phyloP scores from a whole-genome alignment of 2,113 vertebrate genomes.

The Festucalex cinctus region DNA sequence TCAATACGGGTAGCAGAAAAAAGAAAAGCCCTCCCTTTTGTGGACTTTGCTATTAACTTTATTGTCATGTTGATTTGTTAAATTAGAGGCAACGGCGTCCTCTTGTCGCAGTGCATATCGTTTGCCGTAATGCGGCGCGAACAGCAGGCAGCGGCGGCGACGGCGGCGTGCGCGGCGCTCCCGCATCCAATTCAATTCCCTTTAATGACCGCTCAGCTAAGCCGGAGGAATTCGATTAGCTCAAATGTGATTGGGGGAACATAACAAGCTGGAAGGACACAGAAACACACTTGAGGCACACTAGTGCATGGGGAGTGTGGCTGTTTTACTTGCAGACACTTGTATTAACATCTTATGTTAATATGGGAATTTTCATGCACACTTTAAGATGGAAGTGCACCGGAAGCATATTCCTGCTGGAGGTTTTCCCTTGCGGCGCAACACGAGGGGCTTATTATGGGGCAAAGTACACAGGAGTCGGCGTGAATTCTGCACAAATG shows the following conservation, averaged over 20 bases:
- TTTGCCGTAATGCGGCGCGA: conserved; percentile 8
- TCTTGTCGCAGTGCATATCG: conserved; percentile 5
- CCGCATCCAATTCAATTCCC: conserved; percentile 13
- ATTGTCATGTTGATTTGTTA: conserved; percentile 1
- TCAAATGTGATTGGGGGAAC: conserved; percentile 7
- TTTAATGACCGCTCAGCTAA: conserved; percentile 11
- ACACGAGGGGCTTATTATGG: not conserved
- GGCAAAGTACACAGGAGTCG: not conserved
- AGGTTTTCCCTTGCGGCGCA: not conserved
- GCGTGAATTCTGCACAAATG: not conserved
- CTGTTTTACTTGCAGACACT: not conserved
- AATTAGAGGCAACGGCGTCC: conserved; percentile 4
- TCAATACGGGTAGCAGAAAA: not conserved
- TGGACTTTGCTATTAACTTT: not conserved
- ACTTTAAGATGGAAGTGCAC: not conserved
- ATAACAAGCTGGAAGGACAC: not conserved
- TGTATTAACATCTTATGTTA: not conserved
- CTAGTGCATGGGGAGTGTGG: not conserved
- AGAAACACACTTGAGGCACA: not conserved
- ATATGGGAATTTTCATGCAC: not conserved
- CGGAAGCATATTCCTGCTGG: not conserved
- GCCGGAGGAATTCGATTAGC: conserved; percentile 11
- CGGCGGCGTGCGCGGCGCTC: not conserved
- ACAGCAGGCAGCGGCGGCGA: not conserved
- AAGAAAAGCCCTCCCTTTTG: not conserved